Percentiles rank a stretch among this genome's conserved stretches.
Evolutionary conservation across 2,797 vertebrate species (phyloP).

Genomic region (Poecilia picta): DNA sequence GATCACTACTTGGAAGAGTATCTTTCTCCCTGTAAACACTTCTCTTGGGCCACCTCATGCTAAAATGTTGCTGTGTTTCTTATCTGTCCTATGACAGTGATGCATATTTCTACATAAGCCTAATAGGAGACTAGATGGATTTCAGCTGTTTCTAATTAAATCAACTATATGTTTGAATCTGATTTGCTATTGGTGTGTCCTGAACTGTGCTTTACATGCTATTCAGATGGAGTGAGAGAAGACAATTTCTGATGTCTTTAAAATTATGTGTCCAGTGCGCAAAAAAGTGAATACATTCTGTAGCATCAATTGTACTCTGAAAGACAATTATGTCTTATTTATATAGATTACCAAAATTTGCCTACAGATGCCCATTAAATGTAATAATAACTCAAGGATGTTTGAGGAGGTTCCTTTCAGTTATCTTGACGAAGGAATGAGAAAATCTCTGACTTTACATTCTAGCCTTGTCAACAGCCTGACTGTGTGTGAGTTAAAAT

Average conservation of each 20-base stretch:
- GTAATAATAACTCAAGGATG: too few relatives aligned
- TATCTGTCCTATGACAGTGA: background rate
- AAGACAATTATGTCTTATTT: too few relatives aligned
- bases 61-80: background rate
- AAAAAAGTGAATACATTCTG: too few relatives aligned
- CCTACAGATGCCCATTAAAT: too few relatives aligned
- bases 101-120: background rate
- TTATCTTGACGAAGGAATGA: background rate
- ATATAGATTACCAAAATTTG: too few relatives aligned
- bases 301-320: too few relatives aligned
- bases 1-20: background rate
- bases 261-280: too few relatives aligned
- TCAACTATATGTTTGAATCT: background rate
- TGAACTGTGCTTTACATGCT: too few relatives aligned
- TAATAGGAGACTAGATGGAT: background rate
- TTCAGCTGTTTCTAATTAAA: background rate
- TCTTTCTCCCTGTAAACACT: background rate
- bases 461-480: background rate
- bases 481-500: background rate
- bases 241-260: too few relatives aligned
- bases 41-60: background rate
- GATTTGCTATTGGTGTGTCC: too few relatives aligned
- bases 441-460: background rate
- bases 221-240: too few relatives aligned
- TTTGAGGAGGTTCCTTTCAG: too few relatives aligned